Base-by-base conservation (phyloP, 1,140 invertebrate species). In the Paraescarpia echinospica region DNA sequence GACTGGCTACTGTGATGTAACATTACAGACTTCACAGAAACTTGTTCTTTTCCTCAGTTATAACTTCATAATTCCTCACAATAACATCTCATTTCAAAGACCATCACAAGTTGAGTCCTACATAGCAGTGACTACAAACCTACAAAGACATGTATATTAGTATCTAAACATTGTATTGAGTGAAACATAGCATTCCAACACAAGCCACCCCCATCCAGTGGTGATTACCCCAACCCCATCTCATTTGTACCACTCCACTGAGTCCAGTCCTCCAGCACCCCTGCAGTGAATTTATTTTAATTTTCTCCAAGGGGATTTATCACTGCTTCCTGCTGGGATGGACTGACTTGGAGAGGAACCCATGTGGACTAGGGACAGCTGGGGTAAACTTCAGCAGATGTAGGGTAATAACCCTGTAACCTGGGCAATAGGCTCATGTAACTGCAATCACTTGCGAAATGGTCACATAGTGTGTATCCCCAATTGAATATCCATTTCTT, bases 291-390 rank as follows among this genome's bases (percentile, higher is more conserved):
- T 77, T 77, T 77, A 77, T 77, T 77, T 77, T 77, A 77, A 77
- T 77, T 77, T 77, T 77, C 59, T 77, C 59, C 59, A 77, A 77
- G 59, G 59, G 59, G 59, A 77, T 77, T 77, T 77, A 77, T 77
- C 59, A 77, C 22, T 77, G 59, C 59, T 77, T 77, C 59, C 59
- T 77, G 59, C 59, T 77, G 59, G 59, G 59, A 6, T 22, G 59
- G 59, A 77, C 18, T 27, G 59, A 77, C 59, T 77, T 18, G 59
- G 59, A 77, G 18, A 27, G 59, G 59, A 77, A 77, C 59, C 59
- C 14, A 77, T 27, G 59, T 77, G 59, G 59, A 18, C 59, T 77
- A 77, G 59, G 59, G 59, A 77, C 59, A 77, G 59, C 59, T 77
- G 59, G 59, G 59, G 59, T 77, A 77, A 77, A 77, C 59, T 77